Evolutionary conservation across 2,113 vertebrate genomes (phyloP), one percentile per base, ranked within the genome.

Genomic region (Gallinago jamesoni): DNA sequence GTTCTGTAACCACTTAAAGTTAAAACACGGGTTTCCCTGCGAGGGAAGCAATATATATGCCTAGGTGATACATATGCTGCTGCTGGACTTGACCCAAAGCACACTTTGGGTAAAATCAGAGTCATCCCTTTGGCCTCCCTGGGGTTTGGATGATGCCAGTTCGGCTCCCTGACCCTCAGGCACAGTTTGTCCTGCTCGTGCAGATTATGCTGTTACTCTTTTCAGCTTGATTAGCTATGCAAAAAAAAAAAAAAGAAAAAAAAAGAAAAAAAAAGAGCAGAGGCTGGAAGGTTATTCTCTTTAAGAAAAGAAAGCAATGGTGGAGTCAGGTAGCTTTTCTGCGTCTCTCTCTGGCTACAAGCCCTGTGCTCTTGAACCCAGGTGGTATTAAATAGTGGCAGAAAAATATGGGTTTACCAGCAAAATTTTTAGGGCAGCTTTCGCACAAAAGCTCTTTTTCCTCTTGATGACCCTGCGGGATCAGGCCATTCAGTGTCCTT

Each of bases 171-270:
- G 63, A 84, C 37, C 57, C 50, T 37, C 31, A 90, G 77, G 82
- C 92, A 94, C 90, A 93, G 72, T 92, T 84, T 89, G 86, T 92
- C 57, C 76, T 84, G 30, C 60, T 92, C 72, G 43, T 66, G 72
- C 41, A 80, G 79, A 74, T 88, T 82, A 47, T 77, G 60, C n/a
- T 69, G 63, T 80, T 94, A 39, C 13, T 22, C 45, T 81, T 88
- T 84, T 53, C 53, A 77, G 53, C 50, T 86, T 69, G n/a, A 88
- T 84, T 64, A 77, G 5, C 72, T 69, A 35, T 74, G 72, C 59
- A 75, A 94, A 88, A 84, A 59, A 84, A 87, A 23, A 90, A 86
- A 87, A 23, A 75, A 94, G 88, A 85, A 48, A 75, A 94, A 12
- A 39, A 39, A 39, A 39, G 12, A 39, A 5, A 39, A 39, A 39